phyloP scores from a whole-genome alignment of 92 coral and sea anemone species.

The Palythoa heliodiscus region DNA sequence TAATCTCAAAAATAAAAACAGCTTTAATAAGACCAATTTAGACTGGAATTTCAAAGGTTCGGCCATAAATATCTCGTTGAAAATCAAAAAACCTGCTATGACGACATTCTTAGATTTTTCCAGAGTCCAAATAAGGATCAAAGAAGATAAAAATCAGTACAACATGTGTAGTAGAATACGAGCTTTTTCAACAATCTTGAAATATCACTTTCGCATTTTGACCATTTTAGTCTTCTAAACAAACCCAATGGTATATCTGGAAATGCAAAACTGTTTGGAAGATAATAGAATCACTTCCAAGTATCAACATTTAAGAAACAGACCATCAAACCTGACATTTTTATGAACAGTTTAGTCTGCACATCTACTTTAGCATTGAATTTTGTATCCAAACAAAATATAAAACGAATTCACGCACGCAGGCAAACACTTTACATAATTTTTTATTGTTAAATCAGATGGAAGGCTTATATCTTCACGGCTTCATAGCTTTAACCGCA shows the following conservation, averaged over 20 bases:
- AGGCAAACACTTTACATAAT: neutral
- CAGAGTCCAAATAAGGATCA: neutral
- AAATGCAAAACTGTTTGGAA: no score
- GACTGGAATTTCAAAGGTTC: neutral
- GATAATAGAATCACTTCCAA: no score
- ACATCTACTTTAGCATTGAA: no score
- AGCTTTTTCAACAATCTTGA: no score
- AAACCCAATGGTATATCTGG: no score
- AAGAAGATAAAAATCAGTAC: neutral
- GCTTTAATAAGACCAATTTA: neutral
- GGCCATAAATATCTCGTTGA: neutral
- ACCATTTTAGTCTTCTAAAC: no score
- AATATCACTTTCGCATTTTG: no score
- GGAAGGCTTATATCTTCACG: slow-evolving; percentile 16
- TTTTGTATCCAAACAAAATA: no score
- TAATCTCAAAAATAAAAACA: neutral
- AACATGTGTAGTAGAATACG: neutral
- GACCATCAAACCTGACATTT: no score
- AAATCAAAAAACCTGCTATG: neutral
- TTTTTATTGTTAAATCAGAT: neutral
- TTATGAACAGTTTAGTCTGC: no score
- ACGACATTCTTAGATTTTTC: neutral
- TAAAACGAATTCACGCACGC: no score
- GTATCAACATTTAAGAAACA: no score
- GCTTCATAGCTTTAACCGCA: slow-evolving; percentile 1